phyloP scores from a whole-genome alignment of 2,113 vertebrate genomes.

The Puntigrus tetrazona region DNA sequence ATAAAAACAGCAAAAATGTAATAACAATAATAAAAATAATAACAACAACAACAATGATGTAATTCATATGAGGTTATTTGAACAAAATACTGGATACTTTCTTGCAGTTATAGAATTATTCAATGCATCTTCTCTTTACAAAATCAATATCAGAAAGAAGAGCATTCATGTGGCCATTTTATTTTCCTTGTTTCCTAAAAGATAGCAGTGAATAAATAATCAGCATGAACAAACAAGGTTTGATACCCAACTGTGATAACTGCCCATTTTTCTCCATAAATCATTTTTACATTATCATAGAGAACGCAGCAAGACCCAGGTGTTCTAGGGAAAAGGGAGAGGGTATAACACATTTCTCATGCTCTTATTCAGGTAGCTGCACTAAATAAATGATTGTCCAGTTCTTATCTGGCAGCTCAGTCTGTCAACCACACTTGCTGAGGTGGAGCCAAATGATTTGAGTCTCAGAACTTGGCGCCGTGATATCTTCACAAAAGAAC shows the following conservation, averaged over 20 bases:
- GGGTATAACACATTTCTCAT: slow-evolving; percentile 18
- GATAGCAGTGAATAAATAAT: neutral
- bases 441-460: slow-evolving; percentile 43
- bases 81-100: neutral
- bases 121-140: neutral
- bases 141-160: neutral
- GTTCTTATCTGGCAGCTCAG: slow-evolving; percentile 49
- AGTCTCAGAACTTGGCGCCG: slow-evolving; percentile 31
- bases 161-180: neutral
- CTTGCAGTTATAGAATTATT: neutral
- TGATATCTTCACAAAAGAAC: slow-evolving; percentile 51
- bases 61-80: neutral
- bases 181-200: neutral
- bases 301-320: slow-evolving; percentile 35
- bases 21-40: neutral
- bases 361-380: slow-evolving; percentile 22
- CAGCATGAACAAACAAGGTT: slow-evolving; percentile 22
- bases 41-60: neutral
- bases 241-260: slow-evolving; percentile 47
- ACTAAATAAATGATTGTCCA: slow-evolving; percentile 49
- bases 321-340: slow-evolving; percentile 13
- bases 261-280: slow-evolving; percentile 31
- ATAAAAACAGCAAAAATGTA: neutral
- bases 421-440: slow-evolving; percentile 29
- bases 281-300: slow-evolving; percentile 45